These are phyloP conservation scores for Odontophorus gujanensis DNA, from an alignment of 2,113 vertebrate genomes.

Conservation along the genomic window DNA sequence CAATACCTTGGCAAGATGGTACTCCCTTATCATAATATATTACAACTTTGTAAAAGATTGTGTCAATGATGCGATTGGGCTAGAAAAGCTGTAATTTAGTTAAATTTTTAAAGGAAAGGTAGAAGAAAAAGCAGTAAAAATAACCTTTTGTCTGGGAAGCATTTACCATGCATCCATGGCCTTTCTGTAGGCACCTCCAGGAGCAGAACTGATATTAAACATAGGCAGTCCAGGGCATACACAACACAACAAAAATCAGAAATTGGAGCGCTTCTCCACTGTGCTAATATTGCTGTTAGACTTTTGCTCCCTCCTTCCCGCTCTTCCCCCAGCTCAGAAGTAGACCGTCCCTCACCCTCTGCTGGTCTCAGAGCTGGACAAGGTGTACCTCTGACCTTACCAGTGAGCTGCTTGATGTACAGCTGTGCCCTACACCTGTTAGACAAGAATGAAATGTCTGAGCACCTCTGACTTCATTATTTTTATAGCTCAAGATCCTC, in stretches of 20 bases:
- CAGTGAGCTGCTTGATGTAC: background rate
- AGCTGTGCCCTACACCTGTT: background rate
- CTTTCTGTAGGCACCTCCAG: background rate
- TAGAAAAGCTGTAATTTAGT: conserved; percentile 13
- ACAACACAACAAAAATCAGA: background rate
- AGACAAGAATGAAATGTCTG: background rate
- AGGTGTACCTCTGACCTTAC: background rate
- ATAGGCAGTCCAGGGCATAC: background rate
- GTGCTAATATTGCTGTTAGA: background rate
- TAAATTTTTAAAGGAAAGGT: background rate
- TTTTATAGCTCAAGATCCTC: background rate
- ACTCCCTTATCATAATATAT: conserved; percentile 22
- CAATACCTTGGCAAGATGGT: background rate
- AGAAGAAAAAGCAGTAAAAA: background rate
- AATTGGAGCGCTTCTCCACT: background rate
- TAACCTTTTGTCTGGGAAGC: background rate
- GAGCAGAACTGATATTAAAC: background rate
- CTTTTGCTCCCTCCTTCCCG: background rate
- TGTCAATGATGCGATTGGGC: background rate
- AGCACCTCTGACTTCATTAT: background rate
- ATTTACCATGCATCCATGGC: background rate
- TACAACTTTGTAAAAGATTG: background rate
- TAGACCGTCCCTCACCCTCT: background rate
- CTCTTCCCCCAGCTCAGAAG: background rate
- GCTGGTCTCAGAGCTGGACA: background rate